phyloP scores from a whole-genome alignment of 2,113 vertebrate genomes.

The Pelecanus crispus region DNA sequence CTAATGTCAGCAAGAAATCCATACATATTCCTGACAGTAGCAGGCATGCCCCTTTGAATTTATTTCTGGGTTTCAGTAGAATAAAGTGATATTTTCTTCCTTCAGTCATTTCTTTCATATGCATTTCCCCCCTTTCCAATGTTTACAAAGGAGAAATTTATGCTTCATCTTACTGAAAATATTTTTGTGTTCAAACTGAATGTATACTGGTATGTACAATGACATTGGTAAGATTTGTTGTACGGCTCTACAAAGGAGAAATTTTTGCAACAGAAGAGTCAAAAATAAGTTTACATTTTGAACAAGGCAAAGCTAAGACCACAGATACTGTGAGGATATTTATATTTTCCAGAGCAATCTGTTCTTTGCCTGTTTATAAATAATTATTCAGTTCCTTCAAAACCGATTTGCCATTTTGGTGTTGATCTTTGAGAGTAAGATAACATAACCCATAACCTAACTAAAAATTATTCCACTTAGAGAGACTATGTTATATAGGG shows the following conservation, averaged over 20 bases:
- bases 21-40: conserved; percentile 37
- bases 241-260: background rate
- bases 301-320: background rate
- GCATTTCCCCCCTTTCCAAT: background rate
- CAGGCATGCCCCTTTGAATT: conserved; percentile 32
- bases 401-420: background rate
- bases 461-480: background rate
- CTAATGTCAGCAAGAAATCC: conserved; percentile 76
- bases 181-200: background rate
- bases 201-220: background rate
- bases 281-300: background rate
- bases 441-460: background rate
- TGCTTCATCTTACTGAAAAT: background rate
- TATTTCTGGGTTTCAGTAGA: conserved; percentile 71
- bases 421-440: background rate
- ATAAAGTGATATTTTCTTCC: conserved; percentile 21
- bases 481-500: background rate
- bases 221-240: background rate
- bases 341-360: background rate
- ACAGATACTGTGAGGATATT: background rate
- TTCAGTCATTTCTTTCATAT: conserved; percentile 17
- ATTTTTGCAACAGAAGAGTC: background rate
- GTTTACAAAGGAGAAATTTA: background rate
- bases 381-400: background rate
- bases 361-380: background rate